Evolutionary conservation across 2,113 vertebrate genomes (phyloP).

Genomic region (Crotophaga sulcirostris): DNA sequence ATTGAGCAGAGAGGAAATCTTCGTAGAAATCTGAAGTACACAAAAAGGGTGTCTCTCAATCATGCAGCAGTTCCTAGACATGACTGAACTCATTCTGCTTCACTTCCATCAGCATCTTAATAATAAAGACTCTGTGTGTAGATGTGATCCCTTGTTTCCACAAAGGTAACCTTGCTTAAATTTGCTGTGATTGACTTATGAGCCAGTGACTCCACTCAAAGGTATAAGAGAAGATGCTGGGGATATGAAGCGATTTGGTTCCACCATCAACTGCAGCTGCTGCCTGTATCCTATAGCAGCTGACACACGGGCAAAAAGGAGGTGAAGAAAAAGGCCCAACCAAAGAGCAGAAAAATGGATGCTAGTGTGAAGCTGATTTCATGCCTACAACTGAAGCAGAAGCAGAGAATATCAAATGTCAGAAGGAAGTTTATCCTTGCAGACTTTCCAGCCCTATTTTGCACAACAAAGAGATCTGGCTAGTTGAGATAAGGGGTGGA

Average conservation of each 20-base stretch:
- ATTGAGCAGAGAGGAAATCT: background rate
- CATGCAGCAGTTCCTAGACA: background rate
- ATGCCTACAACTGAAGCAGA: background rate
- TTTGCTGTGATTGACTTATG: background rate
- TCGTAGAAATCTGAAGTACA: background rate
- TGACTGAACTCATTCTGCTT: background rate
- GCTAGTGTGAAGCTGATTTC: background rate
- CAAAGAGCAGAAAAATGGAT: background rate
- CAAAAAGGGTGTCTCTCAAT: background rate
- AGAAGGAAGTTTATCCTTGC: background rate
- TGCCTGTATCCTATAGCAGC: background rate
- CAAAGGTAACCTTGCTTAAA: background rate
- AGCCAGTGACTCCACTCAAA: background rate
- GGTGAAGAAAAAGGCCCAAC: background rate
- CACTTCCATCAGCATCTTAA: background rate
- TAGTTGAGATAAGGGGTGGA: slow-evolving; percentile 37
- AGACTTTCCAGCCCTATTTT: slow-evolving; percentile 6
- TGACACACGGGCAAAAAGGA: background rate
- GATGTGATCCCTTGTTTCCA: background rate
- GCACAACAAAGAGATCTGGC: slow-evolving; percentile 56
- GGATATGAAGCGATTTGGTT: background rate
- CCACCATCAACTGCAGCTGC: background rate
- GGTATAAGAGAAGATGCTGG: background rate
- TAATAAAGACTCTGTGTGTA: background rate
- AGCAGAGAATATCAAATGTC: background rate